Evolutionary conservation across 2,888 invertebrate species (phyloP), one percentile per base, ranked within the genome.

Genomic region (Dynastes hyllus): DNA sequence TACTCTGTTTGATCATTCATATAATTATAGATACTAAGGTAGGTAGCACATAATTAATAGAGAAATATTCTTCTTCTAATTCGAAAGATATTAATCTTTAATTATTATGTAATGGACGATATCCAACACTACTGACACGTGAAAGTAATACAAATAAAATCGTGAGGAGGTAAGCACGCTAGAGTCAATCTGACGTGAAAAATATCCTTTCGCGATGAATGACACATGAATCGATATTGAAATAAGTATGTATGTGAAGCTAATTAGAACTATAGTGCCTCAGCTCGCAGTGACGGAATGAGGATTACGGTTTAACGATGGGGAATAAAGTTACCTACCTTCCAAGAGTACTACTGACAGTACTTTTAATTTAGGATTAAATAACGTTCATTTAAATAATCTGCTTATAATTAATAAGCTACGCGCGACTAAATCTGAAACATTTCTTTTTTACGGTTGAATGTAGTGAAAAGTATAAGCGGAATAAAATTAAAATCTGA

Each of bases 171-270:
- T 27, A 51, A 11, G 63, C 50, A 51, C 51, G 27, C 51, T 29
- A 69, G 51, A 69, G 50, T 27, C 40, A 69, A 69, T 51, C 69
- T 50, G 61, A 61, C 45, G 63, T 61, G 55, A 29, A 37, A 71
- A 61, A 50, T 75, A 75, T 63, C 45, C 61, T 75, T 37, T 45
- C 27, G 61, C 73, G 40, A 50, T 61, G 73, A 75, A 45, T 73
- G 73, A 73, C 58, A 58, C 55, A 63, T 75, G 73, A 75, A 75
- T 75, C 61, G 73, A 27, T 29, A 75, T 75, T 75, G 73, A 50
- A 40, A 45, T 75, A 75, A 45, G 73, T 75, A 40, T 40, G 45
- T 45, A 40, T 40, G 45, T 61, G 61, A 27, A 58, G 73, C 22
- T 75, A 61, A 75, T 75, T 75, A 61, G 61, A 75, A 75, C 50